These are phyloP conservation scores for Dufourea novaeangliae DNA, from an alignment of 1,140 invertebrate genomes.

Conservation along the genomic window DNA sequence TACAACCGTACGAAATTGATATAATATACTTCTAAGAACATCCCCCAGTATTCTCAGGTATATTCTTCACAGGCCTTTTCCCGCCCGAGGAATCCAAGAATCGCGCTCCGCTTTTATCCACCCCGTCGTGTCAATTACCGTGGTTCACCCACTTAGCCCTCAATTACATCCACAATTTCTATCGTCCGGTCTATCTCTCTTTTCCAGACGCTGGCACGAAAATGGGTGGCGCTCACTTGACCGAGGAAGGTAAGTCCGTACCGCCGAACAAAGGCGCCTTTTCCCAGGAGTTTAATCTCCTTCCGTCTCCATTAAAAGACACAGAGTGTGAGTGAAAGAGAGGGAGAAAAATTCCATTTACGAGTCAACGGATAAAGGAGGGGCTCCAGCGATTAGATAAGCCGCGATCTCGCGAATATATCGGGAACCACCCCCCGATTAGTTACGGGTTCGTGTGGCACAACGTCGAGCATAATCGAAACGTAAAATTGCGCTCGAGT, in stretches of 20 bases:
- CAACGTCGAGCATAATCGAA: constrained; percentile 45
- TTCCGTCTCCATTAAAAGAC: constrained; percentile 13
- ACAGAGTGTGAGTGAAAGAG: no score
- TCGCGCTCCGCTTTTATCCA: constrained; percentile 3
- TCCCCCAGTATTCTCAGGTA: no score
- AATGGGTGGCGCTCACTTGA: constrained; percentile 81
- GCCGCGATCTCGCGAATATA: constrained; percentile 46
- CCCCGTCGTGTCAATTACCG: constrained; percentile 6
- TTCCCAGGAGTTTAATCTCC: constrained; percentile 52
- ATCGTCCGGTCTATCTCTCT: neutral
- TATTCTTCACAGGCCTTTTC: neutral
- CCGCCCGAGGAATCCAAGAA: neutral
- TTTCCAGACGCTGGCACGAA: constrained; percentile 79
- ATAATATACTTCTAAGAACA: no score
- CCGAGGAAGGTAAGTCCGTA: constrained; percentile 82
- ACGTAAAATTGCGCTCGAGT: constrained; percentile 12
- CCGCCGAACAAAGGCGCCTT: constrained; percentile 19
- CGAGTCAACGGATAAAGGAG: neutral
- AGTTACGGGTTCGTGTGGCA: constrained; percentile 38
- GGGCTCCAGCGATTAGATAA: constrained; percentile 50
- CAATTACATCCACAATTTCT: constrained; percentile 1
- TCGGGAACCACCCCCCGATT: constrained; percentile 49
- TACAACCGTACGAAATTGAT: no score
- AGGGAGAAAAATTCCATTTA: constrained; percentile 13
- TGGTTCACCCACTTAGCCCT: constrained; percentile 3